Evolutionary conservation across 1,140 invertebrate species (phyloP), one percentile per base, ranked within the genome.

Genomic region (Glomeris maerens): DNA sequence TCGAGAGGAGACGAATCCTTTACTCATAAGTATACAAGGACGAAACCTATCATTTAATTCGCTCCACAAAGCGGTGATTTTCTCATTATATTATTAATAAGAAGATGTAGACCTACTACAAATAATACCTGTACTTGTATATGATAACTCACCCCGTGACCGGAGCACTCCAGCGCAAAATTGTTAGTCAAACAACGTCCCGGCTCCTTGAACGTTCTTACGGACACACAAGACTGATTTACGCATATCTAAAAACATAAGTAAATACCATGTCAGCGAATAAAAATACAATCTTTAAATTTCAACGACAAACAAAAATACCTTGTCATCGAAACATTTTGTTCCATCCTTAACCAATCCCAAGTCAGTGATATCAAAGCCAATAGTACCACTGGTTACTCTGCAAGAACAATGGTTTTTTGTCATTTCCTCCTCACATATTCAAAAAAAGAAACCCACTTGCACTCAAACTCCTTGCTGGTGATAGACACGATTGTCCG

Each of bases 121-220:
- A n/a, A n/a, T n/a, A n/a, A n/a, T n/a, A n/a, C n/a, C n/a, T n/a
- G n/a, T n/a, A n/a, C n/a, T n/a, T n/a, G n/a, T n/a, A n/a, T n/a
- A n/a, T 42, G 5, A 42, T 21, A 50, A 61, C 81, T 79, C 74
- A 91, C 87, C 67, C 92, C 93, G 71, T 89, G 80, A 39, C 84
- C 84, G 40, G 91, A 96, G 69, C 94, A 98, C 62, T 92, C 84
- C 54, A 80, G 69, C 60, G 83, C 82, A 59, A 84, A 77, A 65
- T 85, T 82, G 66, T 91, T 92, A 51, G 78, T 84, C 39, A 88
- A 88, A 70, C 91, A 96, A 62, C 81, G 82, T 50, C 78, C 81
- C 65, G 81, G 79, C 66, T 85, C 82, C 31, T 87, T 78, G 67
- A 80, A 78, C 7, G 81, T 80, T 66, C 82, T 85, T 49, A 88